Percentiles rank a stretch among this genome's conserved stretches.
These are phyloP conservation scores for Petrolisthes cinctipes DNA, from an alignment of 2,888 invertebrate species.

Conservation along the genomic window DNA sequence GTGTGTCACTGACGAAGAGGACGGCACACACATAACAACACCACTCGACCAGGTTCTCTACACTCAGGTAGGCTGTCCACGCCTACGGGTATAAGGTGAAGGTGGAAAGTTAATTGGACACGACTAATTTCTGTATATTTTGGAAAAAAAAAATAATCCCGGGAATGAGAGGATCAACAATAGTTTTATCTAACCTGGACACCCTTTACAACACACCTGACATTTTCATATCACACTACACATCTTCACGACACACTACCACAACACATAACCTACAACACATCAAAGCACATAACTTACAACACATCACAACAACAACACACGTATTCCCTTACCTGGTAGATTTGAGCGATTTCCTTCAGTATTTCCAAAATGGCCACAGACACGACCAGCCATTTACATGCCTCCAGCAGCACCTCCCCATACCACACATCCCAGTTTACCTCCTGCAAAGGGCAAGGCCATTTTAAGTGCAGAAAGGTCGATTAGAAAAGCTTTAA, in stretches of 20 bases:
- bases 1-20: slow-evolving; percentile 71
- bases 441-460: slow-evolving; percentile 3
- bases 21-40: slow-evolving; percentile 71
- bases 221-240: too few relatives aligned
- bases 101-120: too few relatives aligned
- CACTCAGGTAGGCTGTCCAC: slow-evolving; percentile 70
- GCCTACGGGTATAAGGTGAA: slow-evolving; percentile 65
- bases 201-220: too few relatives aligned
- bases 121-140: too few relatives aligned
- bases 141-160: too few relatives aligned
- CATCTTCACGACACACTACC: too few relatives aligned
- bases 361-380: slow-evolving; percentile 70
- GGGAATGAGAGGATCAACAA: neutral
- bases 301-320: neutral
- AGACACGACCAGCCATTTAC: slow-evolving; percentile 68
- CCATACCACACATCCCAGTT: slow-evolving; percentile 32
- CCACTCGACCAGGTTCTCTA: slow-evolving; percentile 72
- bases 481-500: too few relatives aligned
- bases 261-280: too few relatives aligned
- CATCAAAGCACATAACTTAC: neutral
- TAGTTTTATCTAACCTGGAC: neutral
- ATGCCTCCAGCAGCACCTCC: slow-evolving; percentile 41
- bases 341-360: slow-evolving; percentile 69
- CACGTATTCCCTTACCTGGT: slow-evolving; percentile 52
- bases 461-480: too few relatives aligned